Evolutionary conservation across 2,888 invertebrate species (phyloP).

Genomic region (Melieria omissa): DNA sequence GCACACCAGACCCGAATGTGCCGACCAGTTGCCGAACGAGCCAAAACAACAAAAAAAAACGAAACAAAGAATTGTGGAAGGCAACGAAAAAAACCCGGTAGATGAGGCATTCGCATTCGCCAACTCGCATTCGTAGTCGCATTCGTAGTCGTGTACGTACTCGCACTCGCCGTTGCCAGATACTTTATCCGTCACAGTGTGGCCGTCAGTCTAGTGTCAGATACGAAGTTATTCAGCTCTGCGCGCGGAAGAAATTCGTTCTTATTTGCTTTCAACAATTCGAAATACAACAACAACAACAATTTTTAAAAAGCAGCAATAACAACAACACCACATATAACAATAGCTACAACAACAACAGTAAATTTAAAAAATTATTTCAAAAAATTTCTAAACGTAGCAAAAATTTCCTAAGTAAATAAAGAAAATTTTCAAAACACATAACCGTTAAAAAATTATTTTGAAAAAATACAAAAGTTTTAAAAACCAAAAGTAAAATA

Average conservation of each 20-base stretch:
- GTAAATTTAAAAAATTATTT: not conserved
- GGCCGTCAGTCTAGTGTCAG: slow-evolving; percentile 64
- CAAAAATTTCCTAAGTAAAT: slow-evolving; percentile 13
- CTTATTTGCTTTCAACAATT: slow-evolving; percentile 24
- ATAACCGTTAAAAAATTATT: not conserved
- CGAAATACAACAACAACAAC: slow-evolving; percentile 41
- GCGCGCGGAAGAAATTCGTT: slow-evolving; percentile 59
- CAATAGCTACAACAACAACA: not conserved
- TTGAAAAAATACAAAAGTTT: slow-evolving; percentile 9
- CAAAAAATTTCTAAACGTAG: slow-evolving; percentile 11
- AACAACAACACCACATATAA: slow-evolving; percentile 39
- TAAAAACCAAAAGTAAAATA: not conserved
- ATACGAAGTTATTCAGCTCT: slow-evolving; percentile 64
- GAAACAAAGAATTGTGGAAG: slow-evolving; percentile 16
- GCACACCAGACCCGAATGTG: not conserved
- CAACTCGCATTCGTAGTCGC: not conserved
- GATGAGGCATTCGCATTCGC: slow-evolving; percentile 25
- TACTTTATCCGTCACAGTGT: slow-evolving; percentile 53
- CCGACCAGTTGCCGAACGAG: slow-evolving; percentile 19
- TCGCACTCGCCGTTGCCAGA: slow-evolving; percentile 28
- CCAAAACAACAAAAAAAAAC: slow-evolving; percentile 7
- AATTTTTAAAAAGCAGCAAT: slow-evolving; percentile 37
- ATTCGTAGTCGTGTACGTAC: slow-evolving; percentile 2
- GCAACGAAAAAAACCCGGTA: slow-evolving; percentile 43
- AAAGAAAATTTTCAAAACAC: slow-evolving; percentile 5